Conservation (phyloP, 2,888 invertebrate species). For the Dryomyza anilis region DNA sequence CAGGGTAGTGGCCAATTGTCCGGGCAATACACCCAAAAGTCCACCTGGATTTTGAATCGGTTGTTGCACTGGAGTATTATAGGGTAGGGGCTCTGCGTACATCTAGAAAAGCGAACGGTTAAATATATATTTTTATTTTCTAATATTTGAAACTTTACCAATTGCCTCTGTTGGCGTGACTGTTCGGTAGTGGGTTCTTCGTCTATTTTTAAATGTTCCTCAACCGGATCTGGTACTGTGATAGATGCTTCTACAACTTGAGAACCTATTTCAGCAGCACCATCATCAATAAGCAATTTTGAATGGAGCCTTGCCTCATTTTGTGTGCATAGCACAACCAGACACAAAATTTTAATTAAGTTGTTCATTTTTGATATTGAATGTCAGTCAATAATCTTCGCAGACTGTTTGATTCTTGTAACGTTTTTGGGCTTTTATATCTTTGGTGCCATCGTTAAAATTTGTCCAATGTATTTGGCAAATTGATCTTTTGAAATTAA, state of each 20-base stretch:
- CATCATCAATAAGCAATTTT: too few relatives aligned
- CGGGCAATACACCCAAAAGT: slow-evolving; percentile 32
- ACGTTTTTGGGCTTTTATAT: background rate
- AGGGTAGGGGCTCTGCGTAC: too few relatives aligned
- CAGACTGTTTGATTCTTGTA: background rate
- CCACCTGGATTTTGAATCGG: too few relatives aligned
- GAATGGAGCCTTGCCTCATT: too few relatives aligned
- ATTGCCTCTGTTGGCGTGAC: background rate
- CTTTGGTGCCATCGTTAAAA: background rate
- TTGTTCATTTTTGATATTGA: background rate
- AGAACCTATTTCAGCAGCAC: too few relatives aligned
- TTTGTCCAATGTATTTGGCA: too few relatives aligned
- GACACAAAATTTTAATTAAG: background rate
- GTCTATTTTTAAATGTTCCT: background rate
- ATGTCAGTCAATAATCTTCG: background rate
- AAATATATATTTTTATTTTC: too few relatives aligned
- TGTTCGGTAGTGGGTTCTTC: background rate
- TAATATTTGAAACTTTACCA: background rate
- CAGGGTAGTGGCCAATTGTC: slow-evolving; percentile 32
- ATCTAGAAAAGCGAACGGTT: too few relatives aligned
- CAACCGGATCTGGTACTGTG: background rate
- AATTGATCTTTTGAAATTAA: too few relatives aligned
- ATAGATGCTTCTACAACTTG: background rate
- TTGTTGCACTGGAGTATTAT: too few relatives aligned
- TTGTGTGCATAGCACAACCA: background rate